Conservation (phyloP, 2,888 invertebrate species). For the Kuschelorhynchus macadamiae region DNA sequence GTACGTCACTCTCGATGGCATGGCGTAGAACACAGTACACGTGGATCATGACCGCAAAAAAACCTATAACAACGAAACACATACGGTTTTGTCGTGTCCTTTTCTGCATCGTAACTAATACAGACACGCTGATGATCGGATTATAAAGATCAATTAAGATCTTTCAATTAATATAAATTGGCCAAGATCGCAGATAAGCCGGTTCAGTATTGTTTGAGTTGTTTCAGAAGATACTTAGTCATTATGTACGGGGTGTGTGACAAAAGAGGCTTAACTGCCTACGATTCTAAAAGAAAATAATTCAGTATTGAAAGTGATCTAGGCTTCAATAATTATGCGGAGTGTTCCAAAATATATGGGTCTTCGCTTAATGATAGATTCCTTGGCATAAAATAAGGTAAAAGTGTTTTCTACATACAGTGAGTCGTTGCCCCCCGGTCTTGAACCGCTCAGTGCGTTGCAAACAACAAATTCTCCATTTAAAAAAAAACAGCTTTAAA, state of each 20-base stretch:
- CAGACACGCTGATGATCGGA: slow-evolving; percentile 32
- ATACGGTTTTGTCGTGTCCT: slow-evolving; percentile 32
- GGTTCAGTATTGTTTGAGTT: slow-evolving; percentile 35
- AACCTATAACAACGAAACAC: slow-evolving; percentile 10
- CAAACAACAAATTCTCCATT: too few species aligned
- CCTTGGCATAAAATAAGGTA: too few species aligned
- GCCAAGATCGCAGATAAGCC: slow-evolving; percentile 38
- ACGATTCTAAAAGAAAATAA: too few species aligned
- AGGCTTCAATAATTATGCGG: too few species aligned
- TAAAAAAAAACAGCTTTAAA: too few species aligned
- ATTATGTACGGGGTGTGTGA: slow-evolving; percentile 21
- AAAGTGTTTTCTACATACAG: too few species aligned
- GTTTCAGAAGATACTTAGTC: slow-evolving; percentile 19
- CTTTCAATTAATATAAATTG: slow-evolving; percentile 49
- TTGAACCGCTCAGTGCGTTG: too few species aligned
- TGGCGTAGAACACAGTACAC: background rate
- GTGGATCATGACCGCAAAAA: background rate
- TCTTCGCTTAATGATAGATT: too few species aligned
- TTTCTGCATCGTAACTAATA: slow-evolving; percentile 28
- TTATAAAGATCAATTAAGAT: slow-evolving; percentile 48
- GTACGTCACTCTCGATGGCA: background rate
- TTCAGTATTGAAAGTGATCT: too few species aligned
- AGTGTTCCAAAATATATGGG: too few species aligned
- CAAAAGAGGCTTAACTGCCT: slow-evolving; percentile 7
- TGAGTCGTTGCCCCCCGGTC: too few species aligned